phyloP scores from a whole-genome alignment of 2,888 invertebrate species.

The Norana najaformis region DNA sequence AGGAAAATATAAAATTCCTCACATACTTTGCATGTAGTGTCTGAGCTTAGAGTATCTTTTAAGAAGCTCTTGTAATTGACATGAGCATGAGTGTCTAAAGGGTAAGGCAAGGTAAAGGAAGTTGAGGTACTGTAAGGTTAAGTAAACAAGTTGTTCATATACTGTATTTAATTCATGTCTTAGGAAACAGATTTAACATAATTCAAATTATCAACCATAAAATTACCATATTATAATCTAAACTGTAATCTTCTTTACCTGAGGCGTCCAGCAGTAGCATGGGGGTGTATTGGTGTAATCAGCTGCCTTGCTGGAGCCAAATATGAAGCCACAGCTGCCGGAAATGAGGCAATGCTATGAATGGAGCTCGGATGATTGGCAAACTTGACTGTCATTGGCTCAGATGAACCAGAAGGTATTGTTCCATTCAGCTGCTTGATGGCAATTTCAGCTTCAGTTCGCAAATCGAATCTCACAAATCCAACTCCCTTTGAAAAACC shows the following conservation, averaged over 20 bases:
- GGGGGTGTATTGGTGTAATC: not conserved
- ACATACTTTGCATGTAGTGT: too few species aligned
- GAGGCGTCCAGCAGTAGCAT: constrained; percentile 17
- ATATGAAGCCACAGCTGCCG: not conserved
- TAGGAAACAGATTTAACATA: not conserved
- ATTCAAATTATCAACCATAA: not conserved
- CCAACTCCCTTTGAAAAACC: constrained; percentile 90
- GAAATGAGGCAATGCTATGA: constrained; percentile 21
- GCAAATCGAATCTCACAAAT: constrained; percentile 88
- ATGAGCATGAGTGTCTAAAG: too few species aligned
- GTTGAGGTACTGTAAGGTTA: not conserved
- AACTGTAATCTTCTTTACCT: not conserved
- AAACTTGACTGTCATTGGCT: constrained; percentile 91
- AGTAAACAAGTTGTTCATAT: not conserved
- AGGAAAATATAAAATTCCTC: too few species aligned
- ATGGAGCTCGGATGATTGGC: constrained; percentile 77
- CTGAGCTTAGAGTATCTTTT: too few species aligned
- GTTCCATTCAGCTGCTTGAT: constrained; percentile 87
- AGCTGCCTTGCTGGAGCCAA: not conserved
- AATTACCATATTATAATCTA: not conserved
- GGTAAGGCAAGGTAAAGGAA: not conserved
- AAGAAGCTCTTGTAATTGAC: not conserved
- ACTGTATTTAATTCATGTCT: too few species aligned
- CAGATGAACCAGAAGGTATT: constrained; percentile 82
- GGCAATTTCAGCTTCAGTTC: constrained; percentile 84